A percentile compares a stretch with the other conserved stretches of the same genome.
Conservation (phyloP, 2,113 vertebrate species). For the Daubentonia madagascariensis region DNA sequence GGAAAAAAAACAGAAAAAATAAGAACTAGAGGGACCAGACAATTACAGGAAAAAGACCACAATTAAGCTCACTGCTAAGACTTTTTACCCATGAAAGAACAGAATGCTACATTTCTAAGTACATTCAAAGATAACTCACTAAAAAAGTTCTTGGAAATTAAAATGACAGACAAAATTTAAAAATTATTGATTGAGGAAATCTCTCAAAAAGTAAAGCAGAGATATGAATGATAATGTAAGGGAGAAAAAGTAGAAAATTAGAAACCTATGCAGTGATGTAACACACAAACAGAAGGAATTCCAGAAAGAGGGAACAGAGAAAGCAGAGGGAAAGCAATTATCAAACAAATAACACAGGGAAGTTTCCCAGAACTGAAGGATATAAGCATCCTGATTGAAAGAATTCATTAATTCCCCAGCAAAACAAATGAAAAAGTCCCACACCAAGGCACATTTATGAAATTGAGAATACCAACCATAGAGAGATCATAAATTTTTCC, state of each 20-base stretch:
- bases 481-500: background rate
- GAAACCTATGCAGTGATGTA: background rate
- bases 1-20: background rate
- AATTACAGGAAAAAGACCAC: background rate
- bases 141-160: background rate
- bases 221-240: background rate
- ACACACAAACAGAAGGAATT: background rate
- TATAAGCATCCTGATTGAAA: background rate
- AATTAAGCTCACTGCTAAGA: background rate
- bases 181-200: background rate
- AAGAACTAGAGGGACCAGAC: background rate
- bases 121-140: background rate
- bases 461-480: background rate
- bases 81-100: background rate
- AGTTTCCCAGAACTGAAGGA: background rate
- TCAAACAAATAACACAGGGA: background rate
- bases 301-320: background rate
- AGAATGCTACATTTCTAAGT: background rate
- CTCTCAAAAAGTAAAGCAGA: background rate
- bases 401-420: background rate
- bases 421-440: conserved; percentile 8
- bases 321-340: background rate
- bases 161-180: background rate
- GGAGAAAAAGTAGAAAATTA: background rate
- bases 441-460: background rate